These are phyloP conservation scores for Brachionus rotundiformis DNA, from an alignment of 1,140 invertebrate genomes.

Conservation along the genomic window DNA sequence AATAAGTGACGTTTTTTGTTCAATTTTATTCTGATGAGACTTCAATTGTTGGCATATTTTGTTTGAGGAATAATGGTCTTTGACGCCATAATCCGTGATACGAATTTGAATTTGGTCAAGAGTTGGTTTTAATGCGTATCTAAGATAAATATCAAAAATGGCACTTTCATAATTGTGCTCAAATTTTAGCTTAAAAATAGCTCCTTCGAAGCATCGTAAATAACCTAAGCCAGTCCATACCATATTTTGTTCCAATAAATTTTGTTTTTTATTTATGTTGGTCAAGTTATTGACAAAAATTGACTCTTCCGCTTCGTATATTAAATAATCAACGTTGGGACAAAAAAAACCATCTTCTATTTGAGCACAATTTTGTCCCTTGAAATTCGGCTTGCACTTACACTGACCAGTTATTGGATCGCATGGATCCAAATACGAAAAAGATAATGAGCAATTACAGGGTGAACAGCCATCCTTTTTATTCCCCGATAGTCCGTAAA, in stretches of 20 bases:
- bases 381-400: constrained; percentile 85
- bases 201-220: constrained; percentile 2
- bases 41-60: not conserved
- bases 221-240: constrained; percentile 1
- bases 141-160: constrained; percentile 80
- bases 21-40: not conserved
- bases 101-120: not conserved
- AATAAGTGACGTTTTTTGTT: not conserved
- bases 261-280: constrained; percentile 57
- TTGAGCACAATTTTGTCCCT: constrained; percentile 81
- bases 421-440: constrained; percentile 85
- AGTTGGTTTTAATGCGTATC: not conserved
- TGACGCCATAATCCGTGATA: not conserved
- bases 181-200: constrained; percentile 55
- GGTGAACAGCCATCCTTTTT: constrained; percentile 82
- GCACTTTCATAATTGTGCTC: constrained; percentile 86
- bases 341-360: constrained; percentile 39
- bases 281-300: constrained; percentile 1
- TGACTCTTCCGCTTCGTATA: constrained; percentile 38
- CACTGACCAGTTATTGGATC: constrained; percentile 82
- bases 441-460: constrained; percentile 81
- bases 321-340: constrained; percentile 7
- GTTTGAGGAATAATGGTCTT: not conserved
- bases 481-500: constrained; percentile 78
- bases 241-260: not conserved